These are phyloP conservation scores for Jacana jacana DNA, from an alignment of 2,113 vertebrate species.

Conservation along the genomic window DNA sequence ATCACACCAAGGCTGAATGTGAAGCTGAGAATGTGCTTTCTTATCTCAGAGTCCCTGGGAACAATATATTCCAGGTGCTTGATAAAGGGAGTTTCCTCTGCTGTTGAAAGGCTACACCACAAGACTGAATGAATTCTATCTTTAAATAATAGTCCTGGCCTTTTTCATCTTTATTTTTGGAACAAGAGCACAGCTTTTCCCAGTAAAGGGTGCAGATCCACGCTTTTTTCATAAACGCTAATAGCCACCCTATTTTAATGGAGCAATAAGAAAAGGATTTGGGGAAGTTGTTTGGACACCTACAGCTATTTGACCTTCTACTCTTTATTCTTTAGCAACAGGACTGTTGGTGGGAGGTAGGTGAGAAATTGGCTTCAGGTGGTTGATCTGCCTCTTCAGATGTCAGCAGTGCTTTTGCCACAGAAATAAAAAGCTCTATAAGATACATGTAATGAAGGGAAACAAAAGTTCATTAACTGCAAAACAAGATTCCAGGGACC, in stretches of 20 bases:
- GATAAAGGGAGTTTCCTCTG: conserved; percentile 4
- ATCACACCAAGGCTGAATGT: neutral
- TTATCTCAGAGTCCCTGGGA: neutral
- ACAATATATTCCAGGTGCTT: neutral
- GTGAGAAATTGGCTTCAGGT: neutral
- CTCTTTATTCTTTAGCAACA: neutral
- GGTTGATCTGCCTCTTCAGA: neutral
- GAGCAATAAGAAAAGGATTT: neutral
- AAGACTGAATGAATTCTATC: neutral
- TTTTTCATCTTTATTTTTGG: neutral
- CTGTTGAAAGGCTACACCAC: neutral
- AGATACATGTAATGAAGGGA: neutral
- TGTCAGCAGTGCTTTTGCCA: neutral
- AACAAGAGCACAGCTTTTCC: neutral
- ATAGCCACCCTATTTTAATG: neutral
- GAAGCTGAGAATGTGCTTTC: conserved; percentile 4
- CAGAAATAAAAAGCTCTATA: neutral
- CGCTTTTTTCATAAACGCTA: neutral
- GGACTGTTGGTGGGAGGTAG: neutral
- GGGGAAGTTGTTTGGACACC: neutral
- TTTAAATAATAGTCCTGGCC: neutral
- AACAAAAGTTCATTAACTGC: neutral
- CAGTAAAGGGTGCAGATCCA: neutral
- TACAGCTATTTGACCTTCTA: neutral
- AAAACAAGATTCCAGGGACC: neutral